Base-by-base conservation (phyloP, 2,113 vertebrate species). In the Motacilla tschutschensis region DNA sequence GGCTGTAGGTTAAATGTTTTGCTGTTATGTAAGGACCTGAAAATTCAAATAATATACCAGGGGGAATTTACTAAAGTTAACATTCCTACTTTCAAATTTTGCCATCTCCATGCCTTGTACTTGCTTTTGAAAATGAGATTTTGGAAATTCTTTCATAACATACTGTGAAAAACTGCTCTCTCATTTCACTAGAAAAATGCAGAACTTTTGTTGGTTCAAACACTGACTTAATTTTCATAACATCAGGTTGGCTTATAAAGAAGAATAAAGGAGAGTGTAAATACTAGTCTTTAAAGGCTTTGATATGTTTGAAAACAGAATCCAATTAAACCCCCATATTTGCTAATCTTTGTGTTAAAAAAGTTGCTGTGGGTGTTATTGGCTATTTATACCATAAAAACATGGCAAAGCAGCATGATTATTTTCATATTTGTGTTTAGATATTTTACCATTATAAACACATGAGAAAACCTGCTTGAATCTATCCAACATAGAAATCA, bases 401-500 rank as follows among this genome's bases (percentile, higher is more conserved):
- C 29, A 72, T 10, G 38, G 38, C 81, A 43, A 86, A 86, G 29
- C 33, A 71, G 24, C 22, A 57, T 50, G 50, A 81, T 88, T 78
- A 71, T 87, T 88, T 91, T 91, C 58, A 83, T 47, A 85, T 88
- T 86, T 90, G 33, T 83, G 77, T 48, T 92, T 57, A 67, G 59
- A 35, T 64, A 60, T 89, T 87, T 83, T 72, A 3, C 24, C 26
- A 43, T 60, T n/a, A 29, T 73, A 73, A 70, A 54, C 2, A 0
- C 35, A 69, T 46, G 50, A 79, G 38, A 88, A 78, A 85, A 48
- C 38, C 50, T 65, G 41, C 20, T 80, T 53, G 38, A 80, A 60
- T 67, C 8, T 63, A 29, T 81, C 91, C 35, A 85, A 29, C 83
- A 64, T 64, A 81, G 79, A 86, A 93, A 91, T 57, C 38, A 83